Conservation (phyloP, 1,140 invertebrate genomes). For the Drosophila kurseongensis region DNA sequence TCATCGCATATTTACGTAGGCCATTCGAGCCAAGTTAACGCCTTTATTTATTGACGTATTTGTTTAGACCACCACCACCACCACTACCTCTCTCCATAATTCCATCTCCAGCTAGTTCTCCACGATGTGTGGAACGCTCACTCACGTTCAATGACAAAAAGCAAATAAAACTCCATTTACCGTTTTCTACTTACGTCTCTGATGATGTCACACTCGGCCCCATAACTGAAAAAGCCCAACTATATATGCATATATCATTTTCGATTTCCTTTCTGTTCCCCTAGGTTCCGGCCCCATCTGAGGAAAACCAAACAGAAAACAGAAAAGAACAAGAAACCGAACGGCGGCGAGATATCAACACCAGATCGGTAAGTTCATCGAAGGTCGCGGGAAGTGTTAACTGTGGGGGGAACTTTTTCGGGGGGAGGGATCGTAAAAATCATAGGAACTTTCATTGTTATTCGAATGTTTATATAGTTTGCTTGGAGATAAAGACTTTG, state of each 20-base stretch:
- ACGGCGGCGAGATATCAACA: constrained; percentile 16
- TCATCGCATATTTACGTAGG: constrained; percentile 80
- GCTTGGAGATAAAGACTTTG: neutral
- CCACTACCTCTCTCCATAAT: constrained; percentile 16
- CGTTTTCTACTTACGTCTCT: constrained; percentile 56
- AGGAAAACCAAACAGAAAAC: constrained; percentile 16
- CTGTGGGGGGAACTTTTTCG: neutral
- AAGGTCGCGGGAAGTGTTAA: constrained; percentile 18
- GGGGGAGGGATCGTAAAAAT: neutral
- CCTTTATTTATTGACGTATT: constrained; percentile 81
- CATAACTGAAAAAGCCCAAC: constrained; percentile 10
- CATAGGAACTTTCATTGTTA: constrained; percentile 13
- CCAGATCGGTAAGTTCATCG: constrained; percentile 40
- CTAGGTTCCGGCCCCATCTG: constrained; percentile 29
- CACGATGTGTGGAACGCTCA: constrained; percentile 41
- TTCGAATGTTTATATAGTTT: neutral
- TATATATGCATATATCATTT: constrained; percentile 8
- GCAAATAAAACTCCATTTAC: constrained; percentile 77
- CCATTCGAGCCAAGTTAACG: constrained; percentile 77
- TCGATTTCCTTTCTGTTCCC: constrained; percentile 14
- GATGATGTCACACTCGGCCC: constrained; percentile 65
- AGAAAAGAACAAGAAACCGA: constrained; percentile 15
- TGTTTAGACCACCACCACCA: constrained; percentile 56
- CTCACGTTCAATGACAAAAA: constrained; percentile 69
- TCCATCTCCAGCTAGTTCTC: constrained; percentile 6